phyloP scores from a whole-genome alignment of 2,113 vertebrate genomes.

The Nothobranchius furzeri region DNA sequence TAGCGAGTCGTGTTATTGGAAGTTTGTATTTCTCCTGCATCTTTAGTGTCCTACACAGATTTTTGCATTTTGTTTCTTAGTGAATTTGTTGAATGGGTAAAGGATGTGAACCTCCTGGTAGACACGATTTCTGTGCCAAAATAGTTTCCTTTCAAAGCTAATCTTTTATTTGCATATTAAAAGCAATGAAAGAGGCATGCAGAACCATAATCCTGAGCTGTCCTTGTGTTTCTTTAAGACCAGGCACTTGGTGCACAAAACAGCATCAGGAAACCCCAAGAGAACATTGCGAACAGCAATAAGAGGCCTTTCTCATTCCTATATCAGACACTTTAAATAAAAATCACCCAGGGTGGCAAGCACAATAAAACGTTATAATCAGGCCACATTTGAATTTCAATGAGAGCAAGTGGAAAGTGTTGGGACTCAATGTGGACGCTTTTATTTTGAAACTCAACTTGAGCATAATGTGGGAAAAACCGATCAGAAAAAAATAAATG shows the following conservation, averaged over 20 bases:
- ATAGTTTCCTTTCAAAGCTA: conserved; percentile 64
- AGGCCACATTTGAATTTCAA: conserved; percentile 68
- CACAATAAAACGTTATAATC: conserved; percentile 64
- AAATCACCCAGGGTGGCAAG: conserved; percentile 61
- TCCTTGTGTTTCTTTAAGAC: conserved; percentile 67
- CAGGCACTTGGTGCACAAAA: conserved; percentile 56
- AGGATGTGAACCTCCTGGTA: conserved; percentile 41
- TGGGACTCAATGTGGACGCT: conserved; percentile 38
- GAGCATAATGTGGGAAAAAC: background rate
- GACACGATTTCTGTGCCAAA: conserved; percentile 57
- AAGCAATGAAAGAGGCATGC: conserved; percentile 63
- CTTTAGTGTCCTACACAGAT: background rate
- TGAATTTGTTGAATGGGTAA: conserved; percentile 12
- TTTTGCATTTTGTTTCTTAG: background rate
- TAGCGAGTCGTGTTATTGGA: conserved; percentile 27
- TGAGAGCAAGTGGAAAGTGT: conserved; percentile 41
- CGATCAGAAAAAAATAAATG: conserved; percentile 33
- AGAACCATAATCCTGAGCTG: conserved; percentile 66
- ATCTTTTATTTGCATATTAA: conserved; percentile 80
- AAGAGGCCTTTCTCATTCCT: conserved; percentile 41
- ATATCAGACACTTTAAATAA: conserved; percentile 45
- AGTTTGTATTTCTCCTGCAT: conserved; percentile 7
- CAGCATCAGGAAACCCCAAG: conserved; percentile 49
- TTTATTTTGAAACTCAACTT: conserved; percentile 20
- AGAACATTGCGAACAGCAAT: conserved; percentile 32